Evolutionary conservation across 2,888 invertebrate genomes (phyloP).

Genomic region (Trichacis sp.): DNA sequence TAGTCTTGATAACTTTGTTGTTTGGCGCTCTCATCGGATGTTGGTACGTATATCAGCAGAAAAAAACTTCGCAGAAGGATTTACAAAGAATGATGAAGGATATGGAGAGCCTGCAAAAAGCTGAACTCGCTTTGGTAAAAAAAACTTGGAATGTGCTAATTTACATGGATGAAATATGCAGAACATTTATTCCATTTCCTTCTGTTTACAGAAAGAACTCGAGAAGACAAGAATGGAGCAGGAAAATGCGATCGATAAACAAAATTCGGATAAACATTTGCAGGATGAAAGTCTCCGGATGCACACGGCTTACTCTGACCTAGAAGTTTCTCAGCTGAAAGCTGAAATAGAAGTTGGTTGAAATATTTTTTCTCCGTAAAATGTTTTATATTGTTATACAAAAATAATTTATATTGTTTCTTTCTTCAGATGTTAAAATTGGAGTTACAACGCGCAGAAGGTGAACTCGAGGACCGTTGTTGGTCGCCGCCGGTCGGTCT

Average conservation of each 20-base stretch:
- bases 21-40: conserved; percentile 88
- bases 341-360: conserved; percentile 82
- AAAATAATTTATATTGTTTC: no score
- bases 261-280: conserved; percentile 83
- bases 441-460: conserved; percentile 88
- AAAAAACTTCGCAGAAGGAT: conserved; percentile 87
- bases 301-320: conserved; percentile 82
- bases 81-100: conserved; percentile 93
- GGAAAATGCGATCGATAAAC: conserved; percentile 85
- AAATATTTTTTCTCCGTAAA: neutral
- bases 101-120: conserved; percentile 91
- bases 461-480: conserved; percentile 89
- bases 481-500: conserved; percentile 91
- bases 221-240: conserved; percentile 87
- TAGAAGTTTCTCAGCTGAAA: conserved; percentile 84
- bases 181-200: conserved; percentile 4
- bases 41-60: conserved; percentile 93
- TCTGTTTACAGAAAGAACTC: conserved; percentile 72
- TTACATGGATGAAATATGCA: no score
- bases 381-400: neutral
- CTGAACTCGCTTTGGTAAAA: conserved; percentile 78
- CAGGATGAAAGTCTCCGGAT: conserved; percentile 80
- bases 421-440: conserved; percentile 83
- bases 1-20: conserved; percentile 85
- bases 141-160: neutral